phyloP scores from a whole-genome alignment of 2,888 invertebrate species.

The Eurytoma californica region DNA sequence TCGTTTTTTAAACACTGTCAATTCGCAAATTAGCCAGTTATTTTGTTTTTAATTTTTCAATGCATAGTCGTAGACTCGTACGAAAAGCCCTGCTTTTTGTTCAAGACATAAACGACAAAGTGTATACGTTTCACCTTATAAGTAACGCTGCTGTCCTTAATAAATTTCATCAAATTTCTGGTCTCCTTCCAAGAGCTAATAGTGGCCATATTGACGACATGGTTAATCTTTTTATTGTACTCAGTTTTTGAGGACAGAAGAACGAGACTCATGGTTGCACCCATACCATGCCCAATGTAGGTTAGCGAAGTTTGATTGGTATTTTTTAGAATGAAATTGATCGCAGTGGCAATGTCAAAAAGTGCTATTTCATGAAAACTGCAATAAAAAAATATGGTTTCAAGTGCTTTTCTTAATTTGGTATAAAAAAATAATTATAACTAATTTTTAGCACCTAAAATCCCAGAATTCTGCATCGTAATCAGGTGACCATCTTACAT shows the following conservation, averaged over 20 bases:
- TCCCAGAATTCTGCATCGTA: slow-evolving; percentile 77
- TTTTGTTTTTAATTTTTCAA: too few species aligned
- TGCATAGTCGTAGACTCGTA: too few species aligned
- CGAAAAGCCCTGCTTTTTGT: too few species aligned
- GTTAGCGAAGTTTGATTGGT: slow-evolving; percentile 77
- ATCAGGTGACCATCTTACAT: slow-evolving; percentile 73
- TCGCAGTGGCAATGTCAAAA: slow-evolving; percentile 89
- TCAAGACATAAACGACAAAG: too few species aligned
- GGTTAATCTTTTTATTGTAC: slow-evolving; percentile 81
- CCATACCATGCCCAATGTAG: slow-evolving; percentile 95
- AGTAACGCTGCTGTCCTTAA: not conserved
- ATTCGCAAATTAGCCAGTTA: too few species aligned
- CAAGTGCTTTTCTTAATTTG: not conserved
- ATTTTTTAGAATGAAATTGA: slow-evolving; percentile 81
- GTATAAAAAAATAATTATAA: too few species aligned
- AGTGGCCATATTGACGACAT: slow-evolving; percentile 72
- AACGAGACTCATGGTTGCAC: slow-evolving; percentile 84
- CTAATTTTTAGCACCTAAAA: too few species aligned
- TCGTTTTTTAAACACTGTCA: too few species aligned
- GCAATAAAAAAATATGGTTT: not conserved
- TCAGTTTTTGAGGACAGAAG: slow-evolving; percentile 82
- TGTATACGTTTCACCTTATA: too few species aligned
- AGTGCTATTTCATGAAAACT: slow-evolving; percentile 92
- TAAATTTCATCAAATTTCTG: slow-evolving; percentile 6
- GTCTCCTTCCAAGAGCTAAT: slow-evolving; percentile 30